Percentiles rank a stretch among this genome's conserved stretches.
phyloP scores from a whole-genome alignment of 2,113 vertebrate species.

The Crotalus horridus region DNA sequence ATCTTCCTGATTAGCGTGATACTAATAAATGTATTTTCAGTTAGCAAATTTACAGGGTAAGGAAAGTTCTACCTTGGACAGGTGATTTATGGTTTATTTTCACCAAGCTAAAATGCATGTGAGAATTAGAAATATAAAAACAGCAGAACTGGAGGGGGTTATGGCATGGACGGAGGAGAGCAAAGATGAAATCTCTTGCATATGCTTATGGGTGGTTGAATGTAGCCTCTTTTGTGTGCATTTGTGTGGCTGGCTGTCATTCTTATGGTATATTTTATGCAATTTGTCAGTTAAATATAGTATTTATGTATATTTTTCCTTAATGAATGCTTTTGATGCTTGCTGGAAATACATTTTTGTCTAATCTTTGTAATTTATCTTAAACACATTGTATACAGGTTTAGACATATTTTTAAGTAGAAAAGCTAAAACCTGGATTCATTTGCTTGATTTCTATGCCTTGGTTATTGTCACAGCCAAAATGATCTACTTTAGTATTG shows the following conservation, averaged over 20 bases:
- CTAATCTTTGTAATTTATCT: slow-evolving; percentile 48
- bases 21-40: not conserved
- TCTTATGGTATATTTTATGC: slow-evolving; percentile 50
- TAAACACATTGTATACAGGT: slow-evolving; percentile 50
- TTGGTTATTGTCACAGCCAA: slow-evolving; percentile 30
- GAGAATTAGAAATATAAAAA: not conserved
- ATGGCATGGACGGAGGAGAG: not conserved
- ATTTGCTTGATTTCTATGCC: slow-evolving; percentile 22
- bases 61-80: not conserved
- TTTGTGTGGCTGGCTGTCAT: slow-evolving; percentile 20
- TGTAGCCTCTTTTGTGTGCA: not conserved
- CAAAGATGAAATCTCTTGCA: not conserved
- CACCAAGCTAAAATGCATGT: not conserved
- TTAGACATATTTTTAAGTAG: slow-evolving; percentile 19
- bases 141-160: not conserved
- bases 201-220: not conserved
- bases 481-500: slow-evolving; percentile 31
- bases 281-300: slow-evolving; percentile 39
- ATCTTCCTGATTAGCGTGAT: not conserved
- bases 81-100: not conserved
- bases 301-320: slow-evolving; percentile 59
- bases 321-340: slow-evolving; percentile 42
- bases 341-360: slow-evolving; percentile 58
- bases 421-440: slow-evolving; percentile 1
- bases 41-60: not conserved